These are phyloP conservation scores for Drosophila emarginata DNA, from an alignment of 2,888 invertebrate genomes.

Conservation along the genomic window DNA sequence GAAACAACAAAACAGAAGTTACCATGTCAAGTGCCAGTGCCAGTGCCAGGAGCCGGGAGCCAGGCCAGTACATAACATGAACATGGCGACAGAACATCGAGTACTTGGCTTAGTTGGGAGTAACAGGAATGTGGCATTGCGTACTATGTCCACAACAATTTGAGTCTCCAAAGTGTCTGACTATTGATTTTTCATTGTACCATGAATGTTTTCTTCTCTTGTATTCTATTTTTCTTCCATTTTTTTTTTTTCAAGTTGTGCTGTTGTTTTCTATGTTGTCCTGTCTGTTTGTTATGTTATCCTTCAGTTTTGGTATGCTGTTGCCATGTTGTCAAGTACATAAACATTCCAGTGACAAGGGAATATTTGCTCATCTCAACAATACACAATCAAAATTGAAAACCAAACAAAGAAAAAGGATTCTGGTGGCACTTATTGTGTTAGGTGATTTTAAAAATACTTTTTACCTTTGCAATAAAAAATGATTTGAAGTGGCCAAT, in stretches of 20 bases:
- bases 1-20: conserved; percentile 34
- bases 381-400: neutral
- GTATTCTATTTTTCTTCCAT: neutral
- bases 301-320: conserved; percentile 2
- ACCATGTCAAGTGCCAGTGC: conserved; percentile 25
- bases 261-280: conserved; percentile 9
- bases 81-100: conserved; percentile 36
- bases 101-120: neutral
- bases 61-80: conserved; percentile 28
- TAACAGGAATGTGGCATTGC: conserved; percentile 20
- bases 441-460: neutral
- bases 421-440: neutral
- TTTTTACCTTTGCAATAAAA: too few species aligned
- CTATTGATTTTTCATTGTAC: conserved; percentile 45
- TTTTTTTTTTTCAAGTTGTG: conserved; percentile 1
- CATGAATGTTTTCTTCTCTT: conserved; percentile 15
- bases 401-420: neutral
- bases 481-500: too few species aligned
- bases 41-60: neutral
- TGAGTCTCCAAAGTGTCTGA: conserved; percentile 4
- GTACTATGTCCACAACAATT: conserved; percentile 24
- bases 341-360: conserved; percentile 11
- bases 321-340: conserved; percentile 33
- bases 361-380: neutral
- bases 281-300: conserved; percentile 4